Percentiles rank a stretch among this genome's conserved stretches.
These are phyloP conservation scores for Anguilla japonica DNA, from an alignment of 2,113 vertebrate species.

Conservation along the genomic window DNA sequence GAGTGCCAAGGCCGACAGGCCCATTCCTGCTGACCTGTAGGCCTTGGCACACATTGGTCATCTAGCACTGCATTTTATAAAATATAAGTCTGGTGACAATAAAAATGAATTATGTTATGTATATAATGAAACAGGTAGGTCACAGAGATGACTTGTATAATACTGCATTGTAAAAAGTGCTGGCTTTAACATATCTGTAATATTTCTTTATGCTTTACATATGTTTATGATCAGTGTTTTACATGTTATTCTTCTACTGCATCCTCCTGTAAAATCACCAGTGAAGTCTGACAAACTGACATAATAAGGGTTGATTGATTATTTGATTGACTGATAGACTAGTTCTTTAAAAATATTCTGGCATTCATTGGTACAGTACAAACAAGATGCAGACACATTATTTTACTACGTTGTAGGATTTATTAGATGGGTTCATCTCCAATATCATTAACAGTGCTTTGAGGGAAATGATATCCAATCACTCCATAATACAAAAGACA, in stretches of 20 bases:
- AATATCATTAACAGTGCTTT: conserved; percentile 28
- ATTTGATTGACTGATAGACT: neutral
- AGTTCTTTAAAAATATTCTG: neutral
- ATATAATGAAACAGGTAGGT: neutral
- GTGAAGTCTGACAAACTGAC: neutral
- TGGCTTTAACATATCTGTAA: neutral
- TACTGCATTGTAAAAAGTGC: neutral
- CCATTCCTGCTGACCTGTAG: neutral
- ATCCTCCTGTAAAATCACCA: neutral
- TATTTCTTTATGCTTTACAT: neutral
- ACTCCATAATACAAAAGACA: conserved; percentile 27
- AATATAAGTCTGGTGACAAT: neutral
- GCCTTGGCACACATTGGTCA: neutral
- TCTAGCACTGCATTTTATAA: neutral
- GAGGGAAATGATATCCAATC: conserved; percentile 18
- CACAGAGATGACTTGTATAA: neutral
- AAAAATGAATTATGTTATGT: neutral
- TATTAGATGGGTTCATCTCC: conserved; percentile 20
- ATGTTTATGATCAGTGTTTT: no score
- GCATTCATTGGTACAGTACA: neutral
- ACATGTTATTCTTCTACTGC: neutral
- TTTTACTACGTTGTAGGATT: conserved; percentile 11
- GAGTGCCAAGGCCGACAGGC: no score
- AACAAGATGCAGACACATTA: neutral
- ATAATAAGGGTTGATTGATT: neutral